Base-by-base conservation (phyloP, 2,888 invertebrate species). In the Boloria selene region DNA sequence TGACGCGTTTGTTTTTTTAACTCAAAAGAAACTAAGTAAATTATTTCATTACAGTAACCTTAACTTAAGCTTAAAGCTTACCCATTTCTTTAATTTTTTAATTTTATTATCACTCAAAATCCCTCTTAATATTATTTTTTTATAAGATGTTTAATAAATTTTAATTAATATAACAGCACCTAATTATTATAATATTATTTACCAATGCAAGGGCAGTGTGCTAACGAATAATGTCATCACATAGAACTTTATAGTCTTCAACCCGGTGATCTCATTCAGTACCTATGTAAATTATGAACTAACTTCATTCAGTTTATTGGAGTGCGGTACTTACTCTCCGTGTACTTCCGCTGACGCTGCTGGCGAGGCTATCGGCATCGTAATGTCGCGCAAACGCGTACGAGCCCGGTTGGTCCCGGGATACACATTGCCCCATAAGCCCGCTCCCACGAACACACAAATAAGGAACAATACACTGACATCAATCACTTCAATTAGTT, bases 381-480 rank as follows among this genome's bases (percentile, higher is more conserved):
- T 88, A 92, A 71, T 91, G 92, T 67, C 91, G 84, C 59, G 87
- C 80, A 74, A 88, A 88, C 66, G 85, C 83, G 76, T 90, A 90
- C 66, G 91, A 83, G 85, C 90, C 92, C 86, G 89, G 90, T 82
- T 88, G 83, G 78, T 87, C 87, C 88, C 95, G 94, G 91, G 95
- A 95, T 91, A 95, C 94, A 93, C 95, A 95, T 95, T 95, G 95
- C 94, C 95, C 95, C 95, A 95, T 95, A 94, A 79, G 93, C 87
- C 79, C 80, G 82, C 72, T 71, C 73, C 73, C 76, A 75, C 74
- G 62, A 61, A 59, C 50, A 68, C 70, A 68, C 71, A 72, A 75
- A 75, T 70, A 63, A 60, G 64, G 64, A 75, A 74, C 76, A 76
- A 73, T 71, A 62, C 73, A 74, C 76, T 74, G 52, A 13, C 47